phyloP scores from a whole-genome alignment of 2,797 vertebrate species.

The Ciconia nigra region DNA sequence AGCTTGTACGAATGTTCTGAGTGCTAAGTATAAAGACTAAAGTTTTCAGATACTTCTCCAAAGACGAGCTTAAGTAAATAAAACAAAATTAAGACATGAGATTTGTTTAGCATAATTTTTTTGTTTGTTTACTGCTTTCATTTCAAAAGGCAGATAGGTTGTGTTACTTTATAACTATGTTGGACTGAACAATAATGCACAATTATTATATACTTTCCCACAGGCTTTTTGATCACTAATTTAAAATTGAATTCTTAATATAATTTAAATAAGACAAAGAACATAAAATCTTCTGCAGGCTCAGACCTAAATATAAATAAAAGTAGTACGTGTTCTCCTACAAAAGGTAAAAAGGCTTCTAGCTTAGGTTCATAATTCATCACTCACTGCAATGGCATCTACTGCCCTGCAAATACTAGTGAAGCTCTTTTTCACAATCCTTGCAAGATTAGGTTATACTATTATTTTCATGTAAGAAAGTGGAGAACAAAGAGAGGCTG shows the following conservation, averaged over 20 bases:
- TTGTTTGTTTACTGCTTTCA: neutral
- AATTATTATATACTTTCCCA: neutral
- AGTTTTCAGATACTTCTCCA: neutral
- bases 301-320: neutral
- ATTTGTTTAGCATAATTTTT: neutral
- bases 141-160: neutral
- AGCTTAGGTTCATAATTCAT: neutral
- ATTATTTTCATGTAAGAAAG: neutral
- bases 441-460: neutral
- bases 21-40: neutral
- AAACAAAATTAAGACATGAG: neutral
- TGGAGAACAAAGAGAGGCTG: neutral
- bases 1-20: neutral
- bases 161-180: neutral
- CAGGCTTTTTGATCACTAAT: neutral
- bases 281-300: neutral
- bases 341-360: neutral
- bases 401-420: neutral
- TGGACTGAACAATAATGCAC: neutral
- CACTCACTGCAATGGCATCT: neutral
- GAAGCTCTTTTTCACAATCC: neutral
- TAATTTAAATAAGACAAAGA: conserved; percentile 1
- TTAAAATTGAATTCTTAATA: too few species aligned
- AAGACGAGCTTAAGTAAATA: neutral
- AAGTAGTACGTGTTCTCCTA: neutral